Percentiles rank a stretch among this genome's conserved stretches.
phyloP scores from a whole-genome alignment of 2,797 vertebrate genomes.

The Dermochelys coriacea region DNA sequence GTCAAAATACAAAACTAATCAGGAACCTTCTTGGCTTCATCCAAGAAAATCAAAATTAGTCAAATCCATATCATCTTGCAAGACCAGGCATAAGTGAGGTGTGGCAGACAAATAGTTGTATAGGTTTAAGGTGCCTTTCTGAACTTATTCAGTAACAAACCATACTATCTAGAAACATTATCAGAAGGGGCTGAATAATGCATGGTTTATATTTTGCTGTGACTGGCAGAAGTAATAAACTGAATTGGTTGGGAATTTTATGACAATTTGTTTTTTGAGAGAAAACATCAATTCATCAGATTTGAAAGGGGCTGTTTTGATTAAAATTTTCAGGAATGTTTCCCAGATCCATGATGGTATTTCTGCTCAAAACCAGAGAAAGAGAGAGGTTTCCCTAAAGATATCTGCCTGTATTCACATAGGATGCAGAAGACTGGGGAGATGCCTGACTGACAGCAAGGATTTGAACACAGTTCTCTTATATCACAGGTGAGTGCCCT shows the following conservation, averaged over 20 bases:
- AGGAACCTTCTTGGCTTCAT: background rate
- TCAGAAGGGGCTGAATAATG: background rate
- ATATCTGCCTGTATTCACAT: background rate
- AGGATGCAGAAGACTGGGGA: background rate
- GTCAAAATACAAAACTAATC: background rate
- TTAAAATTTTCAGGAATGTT: background rate
- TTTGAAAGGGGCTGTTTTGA: background rate
- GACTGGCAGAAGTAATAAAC: background rate
- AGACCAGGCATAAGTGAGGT: background rate
- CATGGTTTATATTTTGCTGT: background rate
- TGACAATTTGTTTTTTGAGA: background rate
- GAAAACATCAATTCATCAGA: background rate
- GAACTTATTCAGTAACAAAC: background rate
- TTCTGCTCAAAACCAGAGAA: background rate
- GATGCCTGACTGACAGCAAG: background rate
- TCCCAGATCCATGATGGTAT: background rate
- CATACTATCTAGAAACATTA: background rate
- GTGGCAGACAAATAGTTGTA: background rate
- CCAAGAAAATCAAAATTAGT: background rate
- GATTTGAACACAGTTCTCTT: background rate
- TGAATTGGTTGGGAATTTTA: background rate
- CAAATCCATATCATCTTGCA: background rate
- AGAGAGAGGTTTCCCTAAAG: background rate
- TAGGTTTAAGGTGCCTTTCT: background rate
- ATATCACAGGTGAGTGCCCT: background rate